Base-by-base conservation (phyloP, 2,797 vertebrate species). In the Melanotaenia parkinsoni region DNA sequence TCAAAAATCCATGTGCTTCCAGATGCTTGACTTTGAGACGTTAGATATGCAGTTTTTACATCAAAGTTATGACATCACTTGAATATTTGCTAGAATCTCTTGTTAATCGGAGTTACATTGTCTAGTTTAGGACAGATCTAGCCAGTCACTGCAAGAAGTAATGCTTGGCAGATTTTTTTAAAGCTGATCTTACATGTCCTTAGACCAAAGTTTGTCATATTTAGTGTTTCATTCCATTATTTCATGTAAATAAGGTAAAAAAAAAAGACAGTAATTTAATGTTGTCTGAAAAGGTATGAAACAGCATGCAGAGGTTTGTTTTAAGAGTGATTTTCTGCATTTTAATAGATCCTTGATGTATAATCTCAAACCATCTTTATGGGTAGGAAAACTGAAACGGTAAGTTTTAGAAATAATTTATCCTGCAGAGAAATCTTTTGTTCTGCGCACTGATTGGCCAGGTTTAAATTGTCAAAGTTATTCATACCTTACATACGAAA, bases 1-100 rank as follows among this genome's bases (percentile, higher is more conserved):
- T 85, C 26, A 58, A 71, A 77, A 79, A 80, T 91, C 84, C 16
- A 63, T 67, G 88, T 86, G 90, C 92, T 92, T 93, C 93, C 90
- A 90, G 67, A 76, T 58, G 22, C 38, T 79, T 54, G 68, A 67
- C 67, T 43, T 59, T 67, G 68, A 81, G 33, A 87, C 73, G 62
- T 62, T 78, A 70, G 73, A 83, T 73, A 76, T 84, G 77, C 77
- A 88, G 80, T 76, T 67, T 85, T 62, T 59, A 74, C 74, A 73
- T 65, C 38, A 82, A 78, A 82, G 40, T 57, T 43, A 38, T 65
- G 22, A 58, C 56, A 77, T 80, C 70, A 74, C 33, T 77, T 77
- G 67, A 81, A 73, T 77, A 67, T 85, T 83, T 72, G 65, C 58
- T 65, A 70, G 22, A 82, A 65, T 77, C 22, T 70, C 18, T 56